Evolutionary conservation across 2,113 vertebrate genomes (phyloP), one percentile per base, ranked within the genome.

Genomic region (Callospermophilus lateralis): DNA sequence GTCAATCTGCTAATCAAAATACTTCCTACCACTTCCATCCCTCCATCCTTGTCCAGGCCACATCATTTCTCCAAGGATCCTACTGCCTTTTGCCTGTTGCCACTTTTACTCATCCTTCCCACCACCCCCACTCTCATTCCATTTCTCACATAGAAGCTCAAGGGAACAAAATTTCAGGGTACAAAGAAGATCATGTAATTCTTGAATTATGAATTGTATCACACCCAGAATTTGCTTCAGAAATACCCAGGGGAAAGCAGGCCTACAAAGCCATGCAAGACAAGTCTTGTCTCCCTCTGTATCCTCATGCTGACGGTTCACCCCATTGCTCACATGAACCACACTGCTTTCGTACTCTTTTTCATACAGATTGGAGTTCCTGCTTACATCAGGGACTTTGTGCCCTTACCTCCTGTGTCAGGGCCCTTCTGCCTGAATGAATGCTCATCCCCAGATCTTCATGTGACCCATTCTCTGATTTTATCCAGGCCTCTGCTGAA

Each of bases 1-100:
- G 22, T 73, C 72, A 95, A 73, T 91, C 80, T 73, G 10, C 84
- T 37, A 22, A 93, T 90, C 37, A 32, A 48, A 77, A 89, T 32
- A 42, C 51, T 65, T 84, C n/a, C 55, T 28, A 58, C 42, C 11
- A 37, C 42, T 39, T 58, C 67, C 39, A 37, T 13, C 53, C 22
- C 45, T 55, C 42, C 48, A 5, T 61, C 39, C 26, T 95, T 26
- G 45, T 68, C n/a, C 45, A 80, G 16, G 5, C 30, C 84, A 37
- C 13, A 0, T 55, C 30, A 11, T 20, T 90, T 90, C 26, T 81
- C 34, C 16, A 39, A 42, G 84, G 83, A 58, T 74, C 39, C 39
- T 72, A 3, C 48, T 80, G 17, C n/a, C n/a, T 76, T 3, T 42
- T 87, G 22, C 13, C 16, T 58, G 4, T 72, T 48, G 5, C 87